Base-by-base conservation (phyloP, 2,797 vertebrate genomes). In the Rhyacichthys aspro region DNA sequence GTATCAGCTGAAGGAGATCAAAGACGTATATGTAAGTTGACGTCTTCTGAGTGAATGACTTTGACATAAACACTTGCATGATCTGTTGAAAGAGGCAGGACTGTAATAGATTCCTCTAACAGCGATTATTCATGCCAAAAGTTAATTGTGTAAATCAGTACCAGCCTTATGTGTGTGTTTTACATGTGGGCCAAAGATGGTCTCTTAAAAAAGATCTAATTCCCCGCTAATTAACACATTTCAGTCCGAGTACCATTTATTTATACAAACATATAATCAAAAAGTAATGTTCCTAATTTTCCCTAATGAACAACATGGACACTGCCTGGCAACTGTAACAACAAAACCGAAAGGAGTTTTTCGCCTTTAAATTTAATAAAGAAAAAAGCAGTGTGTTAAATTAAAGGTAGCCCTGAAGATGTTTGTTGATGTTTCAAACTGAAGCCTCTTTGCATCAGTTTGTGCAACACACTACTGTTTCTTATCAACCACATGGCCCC, bases 1-100 rank as follows among this genome's bases (percentile, higher is more conserved):
- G 86, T 96, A 96, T 76, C 97, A 98, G 86, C 94, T 98, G 62
- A 95, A 95, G 73, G 94, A 95, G 78, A 94, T 98, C 82, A 96
- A 96, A 74, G 95, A 95, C 73, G 95, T 95, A 78, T 98, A 98
- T 28, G 96, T 98, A 90, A 97, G 96, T 93, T 14, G n/a, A 46
- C 38, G 59, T 72, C 44, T 63, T 43, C 39, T 58, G 10, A 6
- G 11, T 41, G 15, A 42, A 42, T 42, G 3, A 41, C 10, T 42
- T 55, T 42, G 32, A 42, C 39, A 43, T 23, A 1, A 39, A 32
- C 11, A 43, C 15, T 32, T 3, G 17, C 5, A 18, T 16, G 37
- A 52, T 38, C 34, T 18, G 12, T 28, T 28, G 23, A 28, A 28
- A 28, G 23, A 28, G 23, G 23, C 23, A 28, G n/a, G n/a, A 11